Evolutionary conservation across 1,140 invertebrate genomes (phyloP).

Genomic region (Rhynchophorus ferrugineus): DNA sequence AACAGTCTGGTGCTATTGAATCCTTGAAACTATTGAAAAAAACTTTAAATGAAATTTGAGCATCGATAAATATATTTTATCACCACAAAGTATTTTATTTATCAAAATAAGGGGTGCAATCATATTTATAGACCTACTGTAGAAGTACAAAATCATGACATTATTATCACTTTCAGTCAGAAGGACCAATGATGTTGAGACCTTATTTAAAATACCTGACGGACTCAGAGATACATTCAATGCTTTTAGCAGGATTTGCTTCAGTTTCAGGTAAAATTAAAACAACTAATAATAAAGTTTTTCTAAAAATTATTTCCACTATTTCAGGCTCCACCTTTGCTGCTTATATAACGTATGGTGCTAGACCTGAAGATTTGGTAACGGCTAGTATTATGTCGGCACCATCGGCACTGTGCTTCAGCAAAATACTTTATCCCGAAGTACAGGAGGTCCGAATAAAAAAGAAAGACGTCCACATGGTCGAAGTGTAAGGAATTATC

Average conservation of each 20-base stretch:
- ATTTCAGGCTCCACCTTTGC: slow-evolving; percentile 73
- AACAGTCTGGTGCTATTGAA: too few species aligned
- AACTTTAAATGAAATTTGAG: too few species aligned
- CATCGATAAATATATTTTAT: too few species aligned
- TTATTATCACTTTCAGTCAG: slow-evolving; percentile 54
- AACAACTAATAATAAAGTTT: not conserved
- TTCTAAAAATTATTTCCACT: not conserved
- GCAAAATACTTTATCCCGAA: slow-evolving; percentile 90
- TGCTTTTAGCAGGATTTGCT: slow-evolving; percentile 91
- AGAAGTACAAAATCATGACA: too few species aligned
- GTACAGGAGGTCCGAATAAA: slow-evolving; percentile 66
- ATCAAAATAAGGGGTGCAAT: too few species aligned
- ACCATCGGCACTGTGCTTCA: slow-evolving; percentile 78
- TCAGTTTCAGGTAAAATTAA: slow-evolving; percentile 75
- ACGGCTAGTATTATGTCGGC: slow-evolving; percentile 94
- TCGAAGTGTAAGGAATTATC: slow-evolving; percentile 21
- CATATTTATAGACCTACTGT: too few species aligned
- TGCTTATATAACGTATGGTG: slow-evolving; percentile 86
- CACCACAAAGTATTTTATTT: too few species aligned
- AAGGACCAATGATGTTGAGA: slow-evolving; percentile 81
- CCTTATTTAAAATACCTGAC: slow-evolving; percentile 80
- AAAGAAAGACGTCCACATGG: slow-evolving; percentile 41
- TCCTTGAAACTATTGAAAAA: too few species aligned
- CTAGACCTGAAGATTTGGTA: slow-evolving; percentile 71
- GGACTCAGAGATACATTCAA: slow-evolving; percentile 81